Evolutionary conservation across 2,113 vertebrate genomes (phyloP).

Genomic region (Silurus glanis): DNA sequence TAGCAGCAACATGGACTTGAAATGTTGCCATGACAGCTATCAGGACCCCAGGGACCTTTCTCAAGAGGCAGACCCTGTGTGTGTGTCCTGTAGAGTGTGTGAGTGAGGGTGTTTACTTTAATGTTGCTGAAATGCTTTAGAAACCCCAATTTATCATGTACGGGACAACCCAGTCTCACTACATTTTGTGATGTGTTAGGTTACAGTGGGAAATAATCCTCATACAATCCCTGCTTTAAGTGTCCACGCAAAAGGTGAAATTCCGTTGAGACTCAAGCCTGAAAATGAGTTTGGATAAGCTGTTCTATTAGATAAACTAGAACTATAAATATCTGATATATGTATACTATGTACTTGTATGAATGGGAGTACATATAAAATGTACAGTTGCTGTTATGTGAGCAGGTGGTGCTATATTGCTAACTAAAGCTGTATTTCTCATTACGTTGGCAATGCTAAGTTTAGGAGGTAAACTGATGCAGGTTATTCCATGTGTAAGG

Average conservation of each 20-base stretch:
- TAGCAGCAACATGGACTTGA: slow-evolving; percentile 3
- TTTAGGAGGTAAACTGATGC: background rate
- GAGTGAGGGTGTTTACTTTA: background rate
- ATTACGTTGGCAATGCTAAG: background rate
- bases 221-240: background rate
- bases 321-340: background rate
- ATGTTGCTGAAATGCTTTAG: background rate
- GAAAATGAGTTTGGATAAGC: background rate
- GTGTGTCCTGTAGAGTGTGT: background rate
- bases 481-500: background rate
- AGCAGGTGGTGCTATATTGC: background rate
- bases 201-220: background rate
- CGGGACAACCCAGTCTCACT: too few relatives aligned
- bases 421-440: background rate
- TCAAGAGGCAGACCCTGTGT: background rate
- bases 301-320: background rate
- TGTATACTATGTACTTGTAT: background rate
- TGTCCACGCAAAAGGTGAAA: background rate
- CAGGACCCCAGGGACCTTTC: slow-evolving; percentile 20
- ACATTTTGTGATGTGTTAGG: background rate
- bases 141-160: background rate
- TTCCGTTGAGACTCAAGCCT: background rate
- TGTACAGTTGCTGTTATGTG: background rate
- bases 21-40: slow-evolving; percentile 40
- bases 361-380: background rate